phyloP scores from a whole-genome alignment of 2,888 invertebrate genomes.

The Agapostemon virescens region DNA sequence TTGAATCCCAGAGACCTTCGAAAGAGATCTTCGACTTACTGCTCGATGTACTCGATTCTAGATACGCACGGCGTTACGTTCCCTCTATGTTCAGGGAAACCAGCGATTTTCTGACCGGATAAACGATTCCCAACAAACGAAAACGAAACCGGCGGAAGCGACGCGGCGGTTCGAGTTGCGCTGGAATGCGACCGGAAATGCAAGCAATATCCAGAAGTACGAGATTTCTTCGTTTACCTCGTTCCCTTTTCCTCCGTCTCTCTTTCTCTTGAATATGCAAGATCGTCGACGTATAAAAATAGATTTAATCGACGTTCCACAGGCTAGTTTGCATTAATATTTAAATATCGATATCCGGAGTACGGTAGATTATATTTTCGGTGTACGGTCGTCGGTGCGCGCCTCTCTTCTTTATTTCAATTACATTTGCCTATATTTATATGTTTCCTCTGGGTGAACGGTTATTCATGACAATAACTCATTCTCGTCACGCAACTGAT shows the following conservation, averaged over 20 bases:
- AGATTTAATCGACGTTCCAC: neutral
- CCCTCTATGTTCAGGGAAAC: neutral
- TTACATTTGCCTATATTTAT: neutral
- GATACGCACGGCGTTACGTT: neutral
- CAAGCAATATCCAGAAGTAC: neutral
- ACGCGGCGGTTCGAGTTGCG: neutral
- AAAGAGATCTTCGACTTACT: slow-evolving; percentile 67
- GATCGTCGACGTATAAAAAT: neutral
- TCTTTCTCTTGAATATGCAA: neutral
- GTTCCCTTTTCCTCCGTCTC: neutral
- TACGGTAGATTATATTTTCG: neutral
- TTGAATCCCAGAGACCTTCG: slow-evolving; percentile 64
- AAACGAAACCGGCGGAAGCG: neutral
- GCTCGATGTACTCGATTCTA: slow-evolving; percentile 28
- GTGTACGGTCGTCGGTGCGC: neutral
- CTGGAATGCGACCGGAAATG: neutral
- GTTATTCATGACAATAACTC: neutral
- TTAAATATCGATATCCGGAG: neutral
- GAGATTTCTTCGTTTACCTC: neutral
- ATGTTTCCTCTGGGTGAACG: neutral
- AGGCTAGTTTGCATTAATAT: neutral
- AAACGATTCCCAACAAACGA: neutral
- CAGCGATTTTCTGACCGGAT: neutral
- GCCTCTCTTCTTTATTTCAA: neutral
- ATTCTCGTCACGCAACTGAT: neutral